A percentile compares a stretch with the other conserved stretches of the same genome.
phyloP scores from a whole-genome alignment of 2,113 vertebrate species.

The Phoenicopterus ruber region DNA sequence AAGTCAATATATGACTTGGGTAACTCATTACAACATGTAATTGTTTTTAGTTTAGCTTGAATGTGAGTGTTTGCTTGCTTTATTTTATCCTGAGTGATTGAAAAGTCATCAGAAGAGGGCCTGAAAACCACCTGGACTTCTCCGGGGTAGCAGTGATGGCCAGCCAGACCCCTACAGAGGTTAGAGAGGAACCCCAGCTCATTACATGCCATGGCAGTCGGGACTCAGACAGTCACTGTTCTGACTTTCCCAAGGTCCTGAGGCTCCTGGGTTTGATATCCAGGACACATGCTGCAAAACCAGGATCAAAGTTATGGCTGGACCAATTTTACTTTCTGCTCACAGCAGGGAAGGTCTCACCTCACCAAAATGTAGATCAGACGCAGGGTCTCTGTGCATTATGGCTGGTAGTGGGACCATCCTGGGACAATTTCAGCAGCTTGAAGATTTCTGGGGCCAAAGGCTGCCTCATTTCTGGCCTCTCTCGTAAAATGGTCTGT shows the following conservation, averaged over 20 bases:
- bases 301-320: background rate
- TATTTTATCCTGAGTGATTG: background rate
- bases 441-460: background rate
- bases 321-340: background rate
- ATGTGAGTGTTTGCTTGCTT: background rate
- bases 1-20: background rate
- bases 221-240: background rate
- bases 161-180: background rate
- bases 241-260: background rate
- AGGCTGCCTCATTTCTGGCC: background rate
- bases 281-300: background rate
- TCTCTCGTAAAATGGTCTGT: background rate
- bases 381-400: background rate
- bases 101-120: background rate
- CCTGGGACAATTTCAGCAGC: background rate
- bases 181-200: background rate
- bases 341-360: background rate
- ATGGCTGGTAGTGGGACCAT: background rate
- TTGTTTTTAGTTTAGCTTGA: background rate
- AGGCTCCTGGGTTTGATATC: background rate
- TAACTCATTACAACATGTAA: background rate
- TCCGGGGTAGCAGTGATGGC: rapidly evolving
- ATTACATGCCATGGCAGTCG: background rate
- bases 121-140: background rate
- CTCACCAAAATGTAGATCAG: background rate